A percentile compares a stretch with the other conserved stretches of the same genome.
Conservation (phyloP, 2,888 invertebrate genomes). For the Phrixothrix hirtus region DNA sequence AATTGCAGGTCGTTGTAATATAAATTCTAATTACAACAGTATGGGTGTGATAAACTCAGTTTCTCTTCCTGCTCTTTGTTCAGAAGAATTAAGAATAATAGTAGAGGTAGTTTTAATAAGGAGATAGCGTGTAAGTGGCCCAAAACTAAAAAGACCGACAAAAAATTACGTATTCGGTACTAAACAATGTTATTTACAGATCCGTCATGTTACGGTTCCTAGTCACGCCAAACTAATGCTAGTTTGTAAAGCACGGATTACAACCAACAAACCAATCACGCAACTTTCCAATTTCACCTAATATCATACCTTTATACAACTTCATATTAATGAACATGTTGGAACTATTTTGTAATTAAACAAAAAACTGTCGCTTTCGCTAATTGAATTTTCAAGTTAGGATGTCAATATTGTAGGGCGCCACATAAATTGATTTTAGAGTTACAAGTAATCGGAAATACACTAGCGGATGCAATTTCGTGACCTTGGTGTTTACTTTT, state of each 20-base stretch:
- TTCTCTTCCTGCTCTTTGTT: too few species aligned
- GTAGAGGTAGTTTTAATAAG: conserved; percentile 13
- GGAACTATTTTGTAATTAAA: too few species aligned
- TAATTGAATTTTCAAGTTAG: too few species aligned
- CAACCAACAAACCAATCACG: conserved; percentile 20
- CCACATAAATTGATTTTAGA: too few species aligned
- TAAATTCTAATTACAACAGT: too few species aligned
- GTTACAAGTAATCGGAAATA: too few species aligned
- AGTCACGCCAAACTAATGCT: conserved; percentile 25
- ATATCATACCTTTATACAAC: conserved; percentile 8
- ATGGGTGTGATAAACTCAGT: too few species aligned
- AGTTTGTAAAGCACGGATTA: conserved; percentile 24
- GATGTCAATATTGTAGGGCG: too few species aligned
- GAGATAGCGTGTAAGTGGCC: conserved; percentile 26
- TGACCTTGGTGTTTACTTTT: too few species aligned
- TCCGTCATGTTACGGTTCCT: conserved; percentile 20
- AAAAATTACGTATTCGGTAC: conserved; percentile 21
- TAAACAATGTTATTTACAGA: conserved; percentile 26
- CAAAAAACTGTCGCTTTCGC: too few species aligned
- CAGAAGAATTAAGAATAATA: neutral
- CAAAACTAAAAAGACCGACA: conserved; percentile 21
- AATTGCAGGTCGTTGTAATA: too few species aligned
- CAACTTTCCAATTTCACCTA: conserved; percentile 22
- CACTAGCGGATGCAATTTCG: too few species aligned
- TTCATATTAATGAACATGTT: conserved; percentile 14